phyloP scores from a whole-genome alignment of 2,113 vertebrate genomes.

The Sphyrna mokarran region DNA sequence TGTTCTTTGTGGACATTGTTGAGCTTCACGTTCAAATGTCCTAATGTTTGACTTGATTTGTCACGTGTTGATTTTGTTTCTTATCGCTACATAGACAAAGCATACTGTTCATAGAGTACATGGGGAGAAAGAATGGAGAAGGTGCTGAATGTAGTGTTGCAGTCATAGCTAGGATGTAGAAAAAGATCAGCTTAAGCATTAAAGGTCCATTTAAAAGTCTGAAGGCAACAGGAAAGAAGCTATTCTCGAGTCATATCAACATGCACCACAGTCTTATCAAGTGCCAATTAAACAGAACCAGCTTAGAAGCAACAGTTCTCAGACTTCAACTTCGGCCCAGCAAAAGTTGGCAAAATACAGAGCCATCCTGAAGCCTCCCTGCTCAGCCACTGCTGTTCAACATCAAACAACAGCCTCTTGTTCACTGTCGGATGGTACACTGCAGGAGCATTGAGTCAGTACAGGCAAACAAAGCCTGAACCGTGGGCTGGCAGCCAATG shows the following conservation, averaged over 20 bases:
- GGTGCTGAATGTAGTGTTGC: too few relatives aligned
- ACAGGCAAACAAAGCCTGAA: slow-evolving; percentile 7
- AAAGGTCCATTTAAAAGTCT: too few relatives aligned
- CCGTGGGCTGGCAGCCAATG: neutral
- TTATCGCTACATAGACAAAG: too few relatives aligned
- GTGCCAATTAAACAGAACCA: neutral
- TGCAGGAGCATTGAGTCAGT: slow-evolving; percentile 6
- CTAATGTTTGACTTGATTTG: too few relatives aligned
- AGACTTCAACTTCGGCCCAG: neutral
- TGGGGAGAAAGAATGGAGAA: too few relatives aligned
- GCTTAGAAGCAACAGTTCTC: neutral
- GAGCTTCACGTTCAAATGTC: too few relatives aligned
- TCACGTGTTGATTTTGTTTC: too few relatives aligned
- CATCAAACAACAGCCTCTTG: slow-evolving; percentile 10
- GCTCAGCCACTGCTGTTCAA: neutral
- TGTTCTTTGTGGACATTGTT: neutral
- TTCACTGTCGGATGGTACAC: slow-evolving; percentile 4
- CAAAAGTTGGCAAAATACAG: neutral
- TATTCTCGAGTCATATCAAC: too few relatives aligned
- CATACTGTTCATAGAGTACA: too few relatives aligned
- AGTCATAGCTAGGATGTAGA: too few relatives aligned
- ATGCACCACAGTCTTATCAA: neutral
- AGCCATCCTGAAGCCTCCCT: neutral
- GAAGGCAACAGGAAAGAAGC: too few relatives aligned
- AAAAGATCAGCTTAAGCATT: too few relatives aligned